Conservation (phyloP, 2,113 vertebrate genomes). For the Cheirogaleus medius region DNA sequence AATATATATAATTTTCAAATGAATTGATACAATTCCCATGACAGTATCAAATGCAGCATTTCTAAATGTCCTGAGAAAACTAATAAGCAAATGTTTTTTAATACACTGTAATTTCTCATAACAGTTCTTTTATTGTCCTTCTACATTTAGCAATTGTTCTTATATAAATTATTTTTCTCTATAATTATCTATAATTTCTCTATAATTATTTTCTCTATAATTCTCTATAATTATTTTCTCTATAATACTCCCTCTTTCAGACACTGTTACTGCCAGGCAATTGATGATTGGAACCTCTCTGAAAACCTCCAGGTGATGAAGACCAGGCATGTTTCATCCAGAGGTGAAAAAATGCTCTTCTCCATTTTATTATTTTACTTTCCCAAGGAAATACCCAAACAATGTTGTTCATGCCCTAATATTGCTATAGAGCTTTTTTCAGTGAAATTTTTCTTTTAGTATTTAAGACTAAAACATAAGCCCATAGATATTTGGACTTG, state of each 20-base stretch:
- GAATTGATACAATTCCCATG: background rate
- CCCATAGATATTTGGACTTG: background rate
- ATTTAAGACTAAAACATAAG: background rate
- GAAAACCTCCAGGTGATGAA: background rate
- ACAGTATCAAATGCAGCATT: background rate
- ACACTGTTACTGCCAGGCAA: background rate
- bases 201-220: too few relatives aligned
- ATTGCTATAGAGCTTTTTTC: background rate
- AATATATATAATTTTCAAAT: background rate
- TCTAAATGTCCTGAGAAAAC: background rate
- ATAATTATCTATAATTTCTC: background rate
- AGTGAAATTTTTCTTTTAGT: background rate
- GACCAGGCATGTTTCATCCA: background rate
- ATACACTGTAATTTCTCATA: background rate
- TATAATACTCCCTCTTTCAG: background rate
- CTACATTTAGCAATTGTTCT: background rate
- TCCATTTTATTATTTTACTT: background rate
- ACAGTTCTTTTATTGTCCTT: background rate
- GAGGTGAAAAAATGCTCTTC: background rate
- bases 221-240: background rate
- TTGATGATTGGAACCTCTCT: too few relatives aligned
- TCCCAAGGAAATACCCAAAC: background rate
- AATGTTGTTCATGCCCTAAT: background rate
- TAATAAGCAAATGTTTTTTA: background rate
- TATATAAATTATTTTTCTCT: background rate